These are phyloP conservation scores for Agrenia bidenticulata DNA, from an alignment of 2,888 invertebrate genomes.

Conservation along the genomic window DNA sequence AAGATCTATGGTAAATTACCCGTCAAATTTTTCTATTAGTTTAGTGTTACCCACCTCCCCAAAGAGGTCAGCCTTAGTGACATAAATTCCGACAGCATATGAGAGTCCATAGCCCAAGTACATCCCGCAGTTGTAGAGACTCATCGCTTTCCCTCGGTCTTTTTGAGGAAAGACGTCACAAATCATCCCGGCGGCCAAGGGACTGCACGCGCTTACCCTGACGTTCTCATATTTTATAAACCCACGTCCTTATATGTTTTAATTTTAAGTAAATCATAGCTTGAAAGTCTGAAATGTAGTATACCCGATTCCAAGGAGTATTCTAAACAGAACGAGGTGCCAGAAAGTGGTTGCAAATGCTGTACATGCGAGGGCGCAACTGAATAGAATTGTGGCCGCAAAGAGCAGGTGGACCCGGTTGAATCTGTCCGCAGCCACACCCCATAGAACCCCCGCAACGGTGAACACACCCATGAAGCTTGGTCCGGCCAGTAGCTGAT, in stretches of 20 bases:
- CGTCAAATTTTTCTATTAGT: neutral
- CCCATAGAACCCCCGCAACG: slow-evolving; percentile 79
- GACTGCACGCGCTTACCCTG: slow-evolving; percentile 84
- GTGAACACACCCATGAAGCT: slow-evolving; percentile 91
- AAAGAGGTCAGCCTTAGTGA: slow-evolving; percentile 73
- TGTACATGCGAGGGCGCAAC: slow-evolving; percentile 79
- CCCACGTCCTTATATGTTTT: too few species aligned
- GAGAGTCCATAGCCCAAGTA: slow-evolving; percentile 88
- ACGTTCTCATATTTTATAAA: too few species aligned
- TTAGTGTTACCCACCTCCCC: slow-evolving; percentile 64
- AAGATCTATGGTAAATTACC: neutral
- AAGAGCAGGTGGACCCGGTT: slow-evolving; percentile 70
- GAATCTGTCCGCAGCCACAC: slow-evolving; percentile 74
- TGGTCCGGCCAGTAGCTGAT: slow-evolving; percentile 88
- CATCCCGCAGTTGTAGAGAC: slow-evolving; percentile 93
- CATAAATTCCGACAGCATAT: slow-evolving; percentile 85
- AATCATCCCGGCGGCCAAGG: slow-evolving; percentile 78
- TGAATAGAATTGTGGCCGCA: slow-evolving; percentile 76
- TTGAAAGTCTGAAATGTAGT: too few species aligned
- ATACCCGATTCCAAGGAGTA: slow-evolving; percentile 84
- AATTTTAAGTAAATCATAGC: too few species aligned
- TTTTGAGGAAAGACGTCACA: slow-evolving; percentile 65
- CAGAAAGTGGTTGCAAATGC: slow-evolving; percentile 82
- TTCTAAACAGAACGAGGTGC: slow-evolving; percentile 81
- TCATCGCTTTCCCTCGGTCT: slow-evolving; percentile 82